Evolutionary conservation across 2,113 vertebrate genomes (phyloP), one percentile per base, ranked within the genome.

Genomic region (Bolborhynchus lineola): DNA sequence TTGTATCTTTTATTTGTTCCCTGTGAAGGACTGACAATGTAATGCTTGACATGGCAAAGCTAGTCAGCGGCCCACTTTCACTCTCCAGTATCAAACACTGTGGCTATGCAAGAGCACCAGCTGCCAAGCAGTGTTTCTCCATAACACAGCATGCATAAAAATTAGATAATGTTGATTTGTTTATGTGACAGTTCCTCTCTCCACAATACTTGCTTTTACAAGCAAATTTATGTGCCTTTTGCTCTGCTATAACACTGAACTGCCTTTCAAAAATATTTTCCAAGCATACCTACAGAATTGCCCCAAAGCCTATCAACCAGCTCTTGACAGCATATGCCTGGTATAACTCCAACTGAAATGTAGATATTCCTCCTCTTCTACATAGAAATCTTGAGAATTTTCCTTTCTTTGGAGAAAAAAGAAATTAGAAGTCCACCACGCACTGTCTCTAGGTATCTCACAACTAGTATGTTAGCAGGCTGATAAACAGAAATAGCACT

Each of bases 41-140:
- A 64, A 72, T 37, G 49, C 46, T 70, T 64, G 49, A 70, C 88
- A 67, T 35, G 33, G 50, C 76, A 92, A 24, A 11, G 46, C 41
- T 13, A 83, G 67, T 7, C 71, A 65, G 75, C 52, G 85, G 72
- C 79, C 92, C 88, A 92, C 52, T 92, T 92, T 70, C 59, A 42
- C 64, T 65, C 70, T 39, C 68, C 78, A 31, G 71, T 87, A 82
- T 44, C 70, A 81, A 84, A 59, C 16, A 49, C 72, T 64, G 42
- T 39, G 78, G 65, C 82, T 91, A 93, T 33, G 12, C 6, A 67
- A 52, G 37, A 86, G 71, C 47, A 92, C 21, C 72, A 88, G 92
- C 88, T 92, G 90, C 83, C 82, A 95, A 91, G 55, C 92, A 75
- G 65, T 7, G 37, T 71, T 94, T 90, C 90, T 94, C 80, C 72